A percentile compares a stretch with the other conserved stretches of the same genome.
Conservation (phyloP, 2,888 invertebrate species). For the Molanna angustata region DNA sequence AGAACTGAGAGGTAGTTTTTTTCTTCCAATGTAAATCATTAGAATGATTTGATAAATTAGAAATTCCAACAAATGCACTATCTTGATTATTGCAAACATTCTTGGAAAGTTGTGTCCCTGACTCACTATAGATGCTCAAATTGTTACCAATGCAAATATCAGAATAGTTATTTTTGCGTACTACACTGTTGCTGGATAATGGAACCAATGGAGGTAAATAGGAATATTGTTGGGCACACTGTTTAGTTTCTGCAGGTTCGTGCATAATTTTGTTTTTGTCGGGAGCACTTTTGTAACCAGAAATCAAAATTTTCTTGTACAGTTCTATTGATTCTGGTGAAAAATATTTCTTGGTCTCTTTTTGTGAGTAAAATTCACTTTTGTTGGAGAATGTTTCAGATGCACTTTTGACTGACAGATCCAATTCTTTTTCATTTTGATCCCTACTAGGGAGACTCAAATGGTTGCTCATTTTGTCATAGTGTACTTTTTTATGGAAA, state of each 20-base stretch:
- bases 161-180: background rate
- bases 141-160: background rate
- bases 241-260: background rate
- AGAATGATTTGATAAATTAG: too few species aligned
- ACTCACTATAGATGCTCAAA: background rate
- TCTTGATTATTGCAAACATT: too few species aligned
- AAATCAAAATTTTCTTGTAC: constrained; percentile 47
- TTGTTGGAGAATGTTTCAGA: too few species aligned
- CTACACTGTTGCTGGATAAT: background rate
- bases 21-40: too few species aligned
- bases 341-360: background rate
- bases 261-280: background rate
- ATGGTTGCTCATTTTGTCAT: constrained; percentile 36
- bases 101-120: too few species aligned
- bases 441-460: too few species aligned
- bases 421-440: too few species aligned
- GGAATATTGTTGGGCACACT: background rate
- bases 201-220: constrained; percentile 17
- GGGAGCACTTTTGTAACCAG: constrained; percentile 22
- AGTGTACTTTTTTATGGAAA: constrained; percentile 50
- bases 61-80: too few species aligned
- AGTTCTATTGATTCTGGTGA: constrained; percentile 47
- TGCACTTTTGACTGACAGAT: too few species aligned
- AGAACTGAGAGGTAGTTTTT: too few species aligned
- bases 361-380: background rate